Evolutionary conservation across 2,797 vertebrate genomes (phyloP), one percentile per base, ranked within the genome.

Genomic region (Cirrhinus mrigala): DNA sequence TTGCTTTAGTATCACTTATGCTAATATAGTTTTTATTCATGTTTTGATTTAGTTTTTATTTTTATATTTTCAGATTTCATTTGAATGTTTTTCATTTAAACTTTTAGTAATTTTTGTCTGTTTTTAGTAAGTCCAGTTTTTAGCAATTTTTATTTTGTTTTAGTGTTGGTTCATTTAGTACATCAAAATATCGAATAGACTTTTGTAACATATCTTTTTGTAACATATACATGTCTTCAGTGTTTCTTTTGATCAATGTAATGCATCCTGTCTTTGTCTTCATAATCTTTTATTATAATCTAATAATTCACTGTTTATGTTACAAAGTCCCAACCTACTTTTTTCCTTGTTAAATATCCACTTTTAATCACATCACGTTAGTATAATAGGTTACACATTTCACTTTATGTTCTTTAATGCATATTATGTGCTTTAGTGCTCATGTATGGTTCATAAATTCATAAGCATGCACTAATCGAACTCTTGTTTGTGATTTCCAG

Each of bases 401-500:
- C 8, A 22, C 18, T 40, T 69, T 10, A 69, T 40, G 75, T 77
- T 24, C 29, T 77, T 24, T 77, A 22, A 77, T 76, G 50, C 29
- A 44, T 33, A 78, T 29, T 29, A 50, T 27, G 14, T 74, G 69
- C 44, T 71, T 48, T 8, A 48, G 40, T 29, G 46, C 44, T 18
- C 8, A 15, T 73, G 70, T 8, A 18, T 20, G 18, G 27, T 2
- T 29, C 60, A 64, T 64, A 64, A 76, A 76, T 37, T 56, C 29
- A 56, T 75, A 20, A 33, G 50, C 27, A 22, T 33, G 48, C 6
- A 33, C 73, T 37, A 14, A 33, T 20, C 27, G 7, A 12, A 46
- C 40, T 71, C 12, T 37, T 76, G 74, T 82, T 68, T 74, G 52
- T 77, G 86, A 44, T 87, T 90, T 90, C 54, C 90, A 99, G 98